Evolutionary conservation across 2,797 vertebrate species (phyloP).

Genomic region (Streptopelia turtur): DNA sequence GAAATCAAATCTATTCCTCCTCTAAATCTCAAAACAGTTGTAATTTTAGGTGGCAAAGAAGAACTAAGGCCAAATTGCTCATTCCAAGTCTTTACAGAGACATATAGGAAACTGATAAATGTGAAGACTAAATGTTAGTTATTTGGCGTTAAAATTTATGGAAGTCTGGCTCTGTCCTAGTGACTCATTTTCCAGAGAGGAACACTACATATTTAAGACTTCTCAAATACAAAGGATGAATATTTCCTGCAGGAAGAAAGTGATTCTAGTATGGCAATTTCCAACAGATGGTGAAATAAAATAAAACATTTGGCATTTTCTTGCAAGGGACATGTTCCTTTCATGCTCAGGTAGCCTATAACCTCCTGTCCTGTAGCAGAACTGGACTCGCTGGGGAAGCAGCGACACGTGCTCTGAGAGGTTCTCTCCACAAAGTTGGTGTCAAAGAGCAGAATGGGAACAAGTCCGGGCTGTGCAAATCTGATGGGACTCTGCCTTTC

Average conservation of each 20-base stretch:
- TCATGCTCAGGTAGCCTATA: neutral
- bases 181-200: slow-evolving; percentile 14
- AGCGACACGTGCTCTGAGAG: neutral
- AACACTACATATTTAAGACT: neutral
- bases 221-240: slow-evolving; percentile 23
- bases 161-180: neutral
- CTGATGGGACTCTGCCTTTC: neutral
- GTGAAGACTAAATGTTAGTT: neutral
- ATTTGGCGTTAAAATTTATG: neutral
- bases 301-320: slow-evolving; percentile 28
- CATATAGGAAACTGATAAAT: neutral
- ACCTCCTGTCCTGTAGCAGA: neutral
- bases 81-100: neutral
- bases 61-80: neutral
- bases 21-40: neutral
- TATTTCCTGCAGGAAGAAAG: slow-evolving; percentile 15
- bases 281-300: slow-evolving; percentile 47
- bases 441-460: neutral
- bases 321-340: neutral
- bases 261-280: neutral
- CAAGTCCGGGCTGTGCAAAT: neutral
- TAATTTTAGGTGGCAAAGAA: neutral
- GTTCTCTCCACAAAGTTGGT: neutral
- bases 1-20: neutral
- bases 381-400: neutral